Evolutionary conservation across 2,797 vertebrate species (phyloP), one percentile per base, ranked within the genome.

Genomic region (Momotus momota): DNA sequence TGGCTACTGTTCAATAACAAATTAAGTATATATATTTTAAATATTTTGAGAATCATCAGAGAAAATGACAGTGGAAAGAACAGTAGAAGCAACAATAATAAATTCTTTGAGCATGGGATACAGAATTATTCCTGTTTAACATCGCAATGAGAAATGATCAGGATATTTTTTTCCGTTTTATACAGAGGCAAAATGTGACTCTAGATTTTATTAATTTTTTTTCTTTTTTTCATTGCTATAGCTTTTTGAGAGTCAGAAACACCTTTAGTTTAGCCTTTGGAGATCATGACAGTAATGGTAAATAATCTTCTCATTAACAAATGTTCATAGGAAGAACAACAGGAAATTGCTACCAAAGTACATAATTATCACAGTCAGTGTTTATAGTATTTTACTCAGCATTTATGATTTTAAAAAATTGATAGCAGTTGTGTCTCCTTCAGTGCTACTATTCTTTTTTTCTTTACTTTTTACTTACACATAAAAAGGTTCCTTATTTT

Each of bases 361-460:
- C 26, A 15, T 86, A 66, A 82, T 67, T 80, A 67, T 88, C n/a
- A 62, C 46, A 75, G 54, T 73, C 38, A 88, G 33, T 48, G 5
- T 77, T 88, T 84, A 48, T 46, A 21, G 72, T 82, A 73, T 84
- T 92, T 90, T 84, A 60, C 55, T 81, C 26, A 82, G 3, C 38
- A 12, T 71, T 86, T 77, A 73, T 45, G 12, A 70, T 48, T 75
- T 82, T 35, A 81, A 87, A 14, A 10, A 62, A 7, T 60, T 71
- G 7, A 31, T 54, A 62, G 8, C 8, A 81, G 21, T 71, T 73
- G 3, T 72, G 51, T 55, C 10, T 75, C 31, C 5, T 58, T 80
- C 13, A n/a, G 6, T 54, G 12, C 0, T 66, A 9, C 21, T 61
- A 7, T 49, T 61, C 4, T 21, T 72, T 22, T 22, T 22, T 45